phyloP scores from a whole-genome alignment of 1,140 invertebrate genomes.

The Conopomorpha cramerella region DNA sequence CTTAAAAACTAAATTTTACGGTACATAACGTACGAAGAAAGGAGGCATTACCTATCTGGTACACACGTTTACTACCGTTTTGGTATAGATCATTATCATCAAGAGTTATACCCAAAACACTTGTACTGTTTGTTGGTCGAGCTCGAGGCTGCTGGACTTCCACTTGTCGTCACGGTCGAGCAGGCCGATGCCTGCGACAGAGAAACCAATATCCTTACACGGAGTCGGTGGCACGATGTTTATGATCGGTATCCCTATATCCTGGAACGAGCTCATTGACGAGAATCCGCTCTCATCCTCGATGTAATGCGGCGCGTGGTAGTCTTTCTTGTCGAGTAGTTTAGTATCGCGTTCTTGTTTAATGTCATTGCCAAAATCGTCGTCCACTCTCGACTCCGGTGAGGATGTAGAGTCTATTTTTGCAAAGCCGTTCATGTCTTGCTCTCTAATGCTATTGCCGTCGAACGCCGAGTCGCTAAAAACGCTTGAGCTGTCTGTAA shows the following conservation, averaged over 20 bases:
- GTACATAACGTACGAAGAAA: too few species aligned
- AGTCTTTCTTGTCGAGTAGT: conserved; percentile 10
- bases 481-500: too few species aligned
- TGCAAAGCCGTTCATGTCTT: too few species aligned
- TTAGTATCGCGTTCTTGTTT: conserved; percentile 10
- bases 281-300: conserved; percentile 84
- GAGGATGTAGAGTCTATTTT: too few species aligned
- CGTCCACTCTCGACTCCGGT: too few species aligned
- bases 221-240: conserved; percentile 48
- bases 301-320: conserved; percentile 14
- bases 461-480: too few species aligned
- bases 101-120: conserved; percentile 44
- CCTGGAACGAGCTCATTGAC: conserved; percentile 80
- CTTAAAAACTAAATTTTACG: too few species aligned
- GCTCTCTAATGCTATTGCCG: too few species aligned
- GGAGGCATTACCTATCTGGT: too few species aligned
- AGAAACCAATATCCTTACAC: conserved; percentile 34
- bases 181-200: conserved; percentile 22
- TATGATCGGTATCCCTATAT: conserved; percentile 69
- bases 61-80: too few species aligned
- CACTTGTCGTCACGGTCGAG: conserved; percentile 26
- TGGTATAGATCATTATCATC: conserved; percentile 9
- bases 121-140: conserved; percentile 46
- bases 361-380: too few species aligned
- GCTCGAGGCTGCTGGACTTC: conserved; percentile 28